Evolutionary conservation across 2,113 vertebrate genomes (phyloP).

Genomic region (Brachyistius frenatus): DNA sequence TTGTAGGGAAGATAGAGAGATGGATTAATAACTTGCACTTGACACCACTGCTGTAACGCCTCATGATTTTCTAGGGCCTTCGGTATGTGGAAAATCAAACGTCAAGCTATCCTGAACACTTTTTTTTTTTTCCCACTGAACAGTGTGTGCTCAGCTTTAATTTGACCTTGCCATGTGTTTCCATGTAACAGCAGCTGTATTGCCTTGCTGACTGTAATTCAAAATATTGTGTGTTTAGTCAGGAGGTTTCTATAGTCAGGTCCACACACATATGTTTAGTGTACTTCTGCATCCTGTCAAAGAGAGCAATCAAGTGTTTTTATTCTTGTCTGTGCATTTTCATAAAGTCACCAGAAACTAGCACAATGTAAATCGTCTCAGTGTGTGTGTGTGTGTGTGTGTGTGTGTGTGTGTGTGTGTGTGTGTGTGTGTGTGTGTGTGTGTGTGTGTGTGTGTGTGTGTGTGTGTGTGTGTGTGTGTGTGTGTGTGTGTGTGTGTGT

Average conservation of each 20-base stretch:
- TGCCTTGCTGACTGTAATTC: conserved; percentile 48
- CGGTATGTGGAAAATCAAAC: conserved; percentile 50
- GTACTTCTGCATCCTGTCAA: conserved; percentile 25
- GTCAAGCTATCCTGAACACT: conserved; percentile 21
- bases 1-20: background rate
- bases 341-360: background rate
- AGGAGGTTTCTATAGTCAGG: conserved; percentile 25
- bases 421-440: conserved; percentile 19
- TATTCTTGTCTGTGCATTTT: conserved; percentile 8
- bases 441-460: conserved; percentile 11
- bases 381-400: conserved; percentile 19
- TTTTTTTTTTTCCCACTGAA: conserved; percentile 15
- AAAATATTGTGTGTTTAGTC: conserved; percentile 46
- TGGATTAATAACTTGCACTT: conserved; percentile 21
- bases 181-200: conserved; percentile 39
- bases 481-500: conserved; percentile 19
- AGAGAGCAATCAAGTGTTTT: conserved; percentile 7
- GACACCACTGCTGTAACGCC: background rate
- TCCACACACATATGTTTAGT: conserved; percentile 26
- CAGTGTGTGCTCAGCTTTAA: conserved; percentile 46
- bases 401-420: conserved; percentile 19
- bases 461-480: conserved; percentile 19
- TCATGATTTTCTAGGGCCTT: conserved; percentile 11
- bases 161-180: conserved; percentile 49
- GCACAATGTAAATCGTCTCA: background rate